These are phyloP conservation scores for Megaceryle torquata DNA, from an alignment of 2,113 vertebrate genomes.

Conservation along the genomic window DNA sequence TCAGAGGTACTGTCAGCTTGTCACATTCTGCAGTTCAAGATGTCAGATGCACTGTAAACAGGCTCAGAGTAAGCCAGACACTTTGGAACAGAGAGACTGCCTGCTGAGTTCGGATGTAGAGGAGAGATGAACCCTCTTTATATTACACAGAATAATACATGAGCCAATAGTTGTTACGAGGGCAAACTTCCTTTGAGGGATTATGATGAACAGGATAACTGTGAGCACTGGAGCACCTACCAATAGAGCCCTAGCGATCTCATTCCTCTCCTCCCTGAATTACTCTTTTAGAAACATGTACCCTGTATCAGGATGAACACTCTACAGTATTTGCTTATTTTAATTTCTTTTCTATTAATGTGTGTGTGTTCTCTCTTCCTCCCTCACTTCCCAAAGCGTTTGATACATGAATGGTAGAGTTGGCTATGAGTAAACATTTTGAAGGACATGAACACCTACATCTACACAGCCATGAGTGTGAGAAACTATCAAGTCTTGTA, in stretches of 20 bases:
- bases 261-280: not conserved
- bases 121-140: not conserved
- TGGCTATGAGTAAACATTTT: not conserved
- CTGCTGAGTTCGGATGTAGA: not conserved
- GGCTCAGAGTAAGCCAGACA: not conserved
- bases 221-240: not conserved
- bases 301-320: not conserved
- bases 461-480: not conserved
- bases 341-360: not conserved
- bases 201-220: not conserved
- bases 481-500: not conserved
- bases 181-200: conserved; percentile 20
- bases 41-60: conserved; percentile 40
- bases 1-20: not conserved
- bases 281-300: not conserved
- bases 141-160: conserved; percentile 47
- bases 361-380: not conserved
- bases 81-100: not conserved
- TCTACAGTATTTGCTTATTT: not conserved
- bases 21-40: conserved; percentile 37
- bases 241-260: not conserved
- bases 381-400: not conserved
- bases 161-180: conserved; percentile 18
- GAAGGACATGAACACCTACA: not conserved
- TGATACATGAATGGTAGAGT: not conserved